These are phyloP conservation scores for Bibio marci DNA, from an alignment of 2,888 invertebrate genomes.

Conservation along the genomic window DNA sequence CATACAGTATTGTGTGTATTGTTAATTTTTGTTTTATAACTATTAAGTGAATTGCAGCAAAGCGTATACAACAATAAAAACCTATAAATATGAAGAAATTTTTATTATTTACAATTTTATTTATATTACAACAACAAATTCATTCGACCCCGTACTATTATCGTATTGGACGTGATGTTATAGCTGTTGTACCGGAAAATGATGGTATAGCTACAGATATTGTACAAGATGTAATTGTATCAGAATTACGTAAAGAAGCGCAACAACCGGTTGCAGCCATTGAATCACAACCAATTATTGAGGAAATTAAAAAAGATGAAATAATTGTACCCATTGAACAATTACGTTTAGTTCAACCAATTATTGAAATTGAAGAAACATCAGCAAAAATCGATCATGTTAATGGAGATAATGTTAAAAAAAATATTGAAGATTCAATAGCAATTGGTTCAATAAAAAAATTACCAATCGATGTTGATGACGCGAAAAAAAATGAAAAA, in stretches of 20 bases:
- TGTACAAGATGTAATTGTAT: conserved; percentile 1
- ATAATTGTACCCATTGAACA: too few species aligned
- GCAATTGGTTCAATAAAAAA: not conserved
- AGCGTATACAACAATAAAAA: too few species aligned
- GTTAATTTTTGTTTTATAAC: too few species aligned
- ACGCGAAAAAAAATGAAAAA: not conserved
- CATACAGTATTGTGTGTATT: too few species aligned
- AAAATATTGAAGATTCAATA: not conserved
- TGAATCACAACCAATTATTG: not conserved
- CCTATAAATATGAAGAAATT: not conserved
- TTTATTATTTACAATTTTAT: not conserved
- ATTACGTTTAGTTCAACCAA: too few species aligned
- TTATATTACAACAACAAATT: not conserved
- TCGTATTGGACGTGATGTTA: conserved; percentile 1
- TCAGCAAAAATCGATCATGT: not conserved
- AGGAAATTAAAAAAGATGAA: not conserved
- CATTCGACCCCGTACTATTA: conserved; percentile 4
- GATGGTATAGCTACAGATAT: not conserved
- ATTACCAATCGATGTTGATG: too few species aligned
- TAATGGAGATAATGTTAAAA: not conserved
- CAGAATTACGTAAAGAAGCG: conserved; percentile 1
- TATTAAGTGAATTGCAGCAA: too few species aligned
- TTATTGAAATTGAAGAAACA: too few species aligned
- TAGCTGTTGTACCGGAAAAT: not conserved
- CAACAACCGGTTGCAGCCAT: not conserved